Conservation (phyloP, 2,113 vertebrate genomes). For the Polyodon spathula region DNA sequence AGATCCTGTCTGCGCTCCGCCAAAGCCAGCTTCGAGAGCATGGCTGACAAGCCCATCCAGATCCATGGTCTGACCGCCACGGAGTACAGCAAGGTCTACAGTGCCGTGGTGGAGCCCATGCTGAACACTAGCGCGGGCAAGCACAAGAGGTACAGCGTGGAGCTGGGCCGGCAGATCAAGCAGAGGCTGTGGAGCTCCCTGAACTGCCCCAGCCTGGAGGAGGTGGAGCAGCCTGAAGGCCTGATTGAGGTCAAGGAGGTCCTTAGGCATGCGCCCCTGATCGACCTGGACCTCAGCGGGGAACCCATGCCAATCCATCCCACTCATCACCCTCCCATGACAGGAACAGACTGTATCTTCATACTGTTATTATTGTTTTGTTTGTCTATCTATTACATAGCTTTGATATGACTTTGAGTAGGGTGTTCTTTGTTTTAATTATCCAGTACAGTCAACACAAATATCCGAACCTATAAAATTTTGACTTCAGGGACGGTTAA, state of each 20-base stretch:
- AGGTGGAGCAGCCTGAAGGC: conserved; percentile 25
- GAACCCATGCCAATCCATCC: background rate
- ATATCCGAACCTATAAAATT: too few species aligned
- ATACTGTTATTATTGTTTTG: too few species aligned
- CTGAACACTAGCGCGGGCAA: conserved; percentile 34
- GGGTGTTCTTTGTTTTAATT: too few species aligned
- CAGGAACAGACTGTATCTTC: too few species aligned
- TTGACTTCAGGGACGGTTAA: too few species aligned
- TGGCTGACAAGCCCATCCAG: conserved; percentile 12
- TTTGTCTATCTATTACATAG: too few species aligned
- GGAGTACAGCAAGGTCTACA: conserved; percentile 44
- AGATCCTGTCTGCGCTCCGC: too few species aligned
- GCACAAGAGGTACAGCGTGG: conserved; percentile 36
- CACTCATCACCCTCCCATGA: too few species aligned
- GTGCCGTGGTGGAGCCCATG: conserved; percentile 47
- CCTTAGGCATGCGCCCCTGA: conserved; percentile 35
- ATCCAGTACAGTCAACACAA: too few species aligned
- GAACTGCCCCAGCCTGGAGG: conserved; percentile 35
- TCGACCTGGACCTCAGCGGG: conserved; percentile 29
- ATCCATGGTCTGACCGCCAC: conserved; percentile 46
- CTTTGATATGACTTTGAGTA: too few species aligned
- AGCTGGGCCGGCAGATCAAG: conserved; percentile 49
- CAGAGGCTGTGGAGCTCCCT: conserved; percentile 48
- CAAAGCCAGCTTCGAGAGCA: too few species aligned
- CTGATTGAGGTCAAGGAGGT: conserved; percentile 35